phyloP scores from a whole-genome alignment of 2,113 vertebrate genomes.

The Pipra filicauda region DNA sequence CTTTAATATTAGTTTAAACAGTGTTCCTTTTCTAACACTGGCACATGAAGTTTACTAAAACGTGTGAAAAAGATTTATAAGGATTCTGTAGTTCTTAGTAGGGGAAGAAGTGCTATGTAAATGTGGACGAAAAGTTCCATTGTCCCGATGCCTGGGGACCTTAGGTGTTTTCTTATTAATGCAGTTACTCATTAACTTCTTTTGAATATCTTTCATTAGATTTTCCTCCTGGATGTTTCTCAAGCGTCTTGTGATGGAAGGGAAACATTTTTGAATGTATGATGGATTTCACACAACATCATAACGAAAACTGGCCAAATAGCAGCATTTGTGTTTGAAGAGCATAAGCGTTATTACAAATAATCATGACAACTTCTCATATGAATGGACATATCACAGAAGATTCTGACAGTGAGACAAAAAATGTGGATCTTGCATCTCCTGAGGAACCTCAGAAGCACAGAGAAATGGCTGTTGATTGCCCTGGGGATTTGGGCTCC shows the following conservation, averaged over 20 bases:
- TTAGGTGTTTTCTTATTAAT: conserved; percentile 2
- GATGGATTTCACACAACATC: conserved; percentile 73
- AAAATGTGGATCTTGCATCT: conserved; percentile 74
- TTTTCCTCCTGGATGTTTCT: conserved; percentile 67
- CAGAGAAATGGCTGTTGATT: conserved; percentile 91
- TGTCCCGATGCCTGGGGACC: background rate
- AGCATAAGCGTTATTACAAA: conserved; percentile 27
- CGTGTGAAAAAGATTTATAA: background rate
- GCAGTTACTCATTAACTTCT: conserved; percentile 19
- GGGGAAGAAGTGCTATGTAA: background rate
- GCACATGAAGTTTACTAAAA: background rate
- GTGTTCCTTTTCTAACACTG: background rate
- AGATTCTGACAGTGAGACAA: conserved; percentile 83
- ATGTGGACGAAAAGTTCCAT: background rate
- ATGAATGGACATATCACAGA: conserved; percentile 90
- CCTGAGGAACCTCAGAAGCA: conserved; percentile 79
- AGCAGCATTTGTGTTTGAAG: conserved; percentile 68
- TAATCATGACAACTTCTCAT: conserved; percentile 89
- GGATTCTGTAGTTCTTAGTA: background rate
- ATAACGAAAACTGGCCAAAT: conserved; percentile 61
- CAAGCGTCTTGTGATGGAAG: conserved; percentile 57
- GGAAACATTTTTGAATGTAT: conserved; percentile 63
- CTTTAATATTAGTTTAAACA: background rate
- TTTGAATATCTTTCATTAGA: conserved; percentile 60
- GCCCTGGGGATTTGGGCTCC: conserved; percentile 91